Evolutionary conservation across 2,797 vertebrate genomes (phyloP).

Genomic region (Myripristis jacobus): DNA sequence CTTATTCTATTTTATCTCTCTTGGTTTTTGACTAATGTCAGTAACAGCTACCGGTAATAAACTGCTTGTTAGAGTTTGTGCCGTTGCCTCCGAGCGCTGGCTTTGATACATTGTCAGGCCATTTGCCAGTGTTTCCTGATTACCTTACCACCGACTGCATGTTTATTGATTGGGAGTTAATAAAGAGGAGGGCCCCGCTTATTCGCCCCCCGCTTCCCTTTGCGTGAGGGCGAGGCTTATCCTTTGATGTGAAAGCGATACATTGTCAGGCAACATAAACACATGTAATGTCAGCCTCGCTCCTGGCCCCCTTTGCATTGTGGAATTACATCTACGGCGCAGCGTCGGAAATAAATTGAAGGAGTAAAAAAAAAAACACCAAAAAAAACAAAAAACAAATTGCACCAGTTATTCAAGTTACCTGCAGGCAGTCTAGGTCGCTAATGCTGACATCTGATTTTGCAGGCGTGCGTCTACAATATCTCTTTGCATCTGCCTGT

Average conservation of each 20-base stretch:
- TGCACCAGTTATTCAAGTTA: conserved; percentile 64
- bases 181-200: conserved; percentile 90
- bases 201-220: conserved; percentile 82
- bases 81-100: conserved; percentile 93
- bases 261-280: conserved; percentile 77
- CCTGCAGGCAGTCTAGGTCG: conserved; percentile 56
- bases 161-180: conserved; percentile 99
- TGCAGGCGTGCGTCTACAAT: conserved; percentile 3
- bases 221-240: conserved; percentile 85
- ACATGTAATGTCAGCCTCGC: conserved; percentile 69
- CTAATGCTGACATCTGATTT: conserved; percentile 62
- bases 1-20: conserved; percentile 99
- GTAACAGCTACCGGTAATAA: conserved; percentile 99
- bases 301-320: conserved; percentile 42
- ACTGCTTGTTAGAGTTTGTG: conserved; percentile 97
- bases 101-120: conserved; percentile 99
- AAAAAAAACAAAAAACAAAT: conserved; percentile 75
- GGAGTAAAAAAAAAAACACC: conserved; percentile 25
- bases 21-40: conserved; percentile 99
- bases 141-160: conserved; percentile 93
- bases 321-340: conserved; percentile 11
- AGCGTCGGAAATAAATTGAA: conserved; percentile 58
- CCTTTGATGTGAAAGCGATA: conserved; percentile 93
- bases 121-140: conserved; percentile 98
- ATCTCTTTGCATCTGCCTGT: conserved; percentile 56